Evolutionary conservation across 2,113 vertebrate genomes (phyloP), one percentile per base, ranked within the genome.

Genomic region (Galeopterus variegatus): DNA sequence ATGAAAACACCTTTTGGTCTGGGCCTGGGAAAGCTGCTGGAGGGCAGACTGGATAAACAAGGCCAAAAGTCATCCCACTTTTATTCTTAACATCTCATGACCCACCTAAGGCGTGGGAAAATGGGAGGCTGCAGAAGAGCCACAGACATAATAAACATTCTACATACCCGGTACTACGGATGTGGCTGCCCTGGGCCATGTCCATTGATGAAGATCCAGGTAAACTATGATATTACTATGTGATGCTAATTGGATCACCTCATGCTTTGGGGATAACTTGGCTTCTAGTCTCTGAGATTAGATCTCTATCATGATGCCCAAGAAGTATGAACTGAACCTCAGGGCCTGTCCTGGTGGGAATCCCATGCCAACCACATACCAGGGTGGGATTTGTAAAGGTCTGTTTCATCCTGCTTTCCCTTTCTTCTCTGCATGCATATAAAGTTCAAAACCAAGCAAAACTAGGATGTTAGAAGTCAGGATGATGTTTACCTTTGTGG

Each of bases 311-410:
- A 15, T 2, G 6, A 11, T n/a, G 28, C 17, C 13, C 70, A 28
- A n/a, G 54, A 94, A 94, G 52, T 81, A 45, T 15, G 93, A 95
- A 93, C 48, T 77, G 81, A 97, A 93, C 88, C 58, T 7, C 23
- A 80, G 80, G 79, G 67, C 56, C 54, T 33, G 45, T 94, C 48
- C 36, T 33, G 14, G 52, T n/a, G 64, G 88, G 56, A 90, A 76
- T 41, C 65, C 94, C 90, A n/a, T 8, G 5, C 54, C 56, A 54
- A 28, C 13, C 24, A 79, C 41, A 12, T 1, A 1, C 2, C 3
- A 41, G 36, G 45, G 6, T 11, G 88, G 50, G 33, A 41, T 6
- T 96, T 93, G 77, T 62, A 62, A 75, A 89, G 62, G 67, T 81
- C 62, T 14, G 31, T 31, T 60, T 67, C 70, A 58, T 70, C 90